Base-by-base conservation (phyloP, 2,113 vertebrate genomes). In the Nymphicus hollandicus region DNA sequence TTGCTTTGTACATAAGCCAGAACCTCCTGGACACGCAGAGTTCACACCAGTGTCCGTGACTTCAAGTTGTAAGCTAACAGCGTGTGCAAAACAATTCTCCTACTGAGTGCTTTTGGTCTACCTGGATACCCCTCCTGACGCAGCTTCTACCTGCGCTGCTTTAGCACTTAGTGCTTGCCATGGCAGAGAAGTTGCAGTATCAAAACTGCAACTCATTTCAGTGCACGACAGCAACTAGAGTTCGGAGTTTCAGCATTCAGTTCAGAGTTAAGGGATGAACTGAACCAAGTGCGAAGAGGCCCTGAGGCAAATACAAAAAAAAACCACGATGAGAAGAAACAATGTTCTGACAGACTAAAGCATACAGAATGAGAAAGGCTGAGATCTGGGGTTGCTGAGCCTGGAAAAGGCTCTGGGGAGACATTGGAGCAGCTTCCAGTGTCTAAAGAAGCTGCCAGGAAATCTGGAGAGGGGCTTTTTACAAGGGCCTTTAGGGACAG, bases 221-320 rank as follows among this genome's bases (percentile, higher is more conserved):
- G 24, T 1, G 7, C 17, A 5, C 0, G 0, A 12, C 15, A 33
- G 23, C 18, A 24, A 8, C 16, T 2, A 6, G 18, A 24, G 31
- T 11, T 0, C 17, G 17, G 31, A 39, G 27, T 11, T 41, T 18
- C 68, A 74, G 61, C 39, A 23, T 5, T 47, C 18, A 7, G 56
- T 6, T 41, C 19, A 19, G 41, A 44, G n/a, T 6, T 11, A 17
- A 28, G 1, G 3, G 37, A 8, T 10, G 33, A 83, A 17, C 53
- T 8, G 25, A 47, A 7, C 16, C 4, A 6, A 1, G 4, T 2
- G 2, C 2, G 10, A 46, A 11, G 19, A 37, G 39, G 66, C 44
- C 20, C 23, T 1, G 5, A 29, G 15, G 12, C 33, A 8, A 13
- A 27, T 2, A 41, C 3, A 14, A 29, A 77, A 39, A 17, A n/a